Conservation (phyloP, 2,888 invertebrate genomes). For the Coremacera marginata region DNA sequence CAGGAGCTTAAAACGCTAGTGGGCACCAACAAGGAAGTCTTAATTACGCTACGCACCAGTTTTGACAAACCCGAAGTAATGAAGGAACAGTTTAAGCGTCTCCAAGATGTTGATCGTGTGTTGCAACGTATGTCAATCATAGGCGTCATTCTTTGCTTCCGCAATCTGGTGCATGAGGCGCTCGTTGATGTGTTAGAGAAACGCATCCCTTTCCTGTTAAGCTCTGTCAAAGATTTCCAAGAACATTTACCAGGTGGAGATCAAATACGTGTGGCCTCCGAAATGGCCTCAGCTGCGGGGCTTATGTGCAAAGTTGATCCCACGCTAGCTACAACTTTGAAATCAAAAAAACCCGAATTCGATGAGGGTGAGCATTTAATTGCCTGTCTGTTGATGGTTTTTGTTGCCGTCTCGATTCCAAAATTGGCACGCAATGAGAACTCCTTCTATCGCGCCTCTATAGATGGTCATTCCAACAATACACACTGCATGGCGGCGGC, state of each 20-base stretch:
- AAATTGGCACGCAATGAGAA: constrained; percentile 91
- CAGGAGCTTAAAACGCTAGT: constrained; percentile 95
- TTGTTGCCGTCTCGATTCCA: constrained; percentile 97
- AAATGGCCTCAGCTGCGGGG: constrained; percentile 98
- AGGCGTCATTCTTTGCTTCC: constrained; percentile 96
- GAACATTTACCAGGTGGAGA: constrained; percentile 92
- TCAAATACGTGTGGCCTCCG: constrained; percentile 91
- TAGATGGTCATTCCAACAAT: constrained; percentile 97
- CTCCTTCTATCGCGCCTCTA: constrained; percentile 87
- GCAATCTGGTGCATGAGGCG: constrained; percentile 93
- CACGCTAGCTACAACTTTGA: constrained; percentile 88
- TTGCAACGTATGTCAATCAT: constrained; percentile 97
- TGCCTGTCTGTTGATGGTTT: constrained; percentile 97
- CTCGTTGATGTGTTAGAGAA: constrained; percentile 93
- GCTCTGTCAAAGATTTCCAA: constrained; percentile 94
- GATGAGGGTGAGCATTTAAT: constrained; percentile 94
- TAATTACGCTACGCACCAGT: constrained; percentile 91
- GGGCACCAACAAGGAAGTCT: constrained; percentile 90
- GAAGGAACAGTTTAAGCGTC: constrained; percentile 93
- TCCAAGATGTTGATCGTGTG: constrained; percentile 94
- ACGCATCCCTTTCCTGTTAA: constrained; percentile 94
- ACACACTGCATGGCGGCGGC: constrained; percentile 98
- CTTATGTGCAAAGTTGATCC: constrained; percentile 95
- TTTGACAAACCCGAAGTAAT: constrained; percentile 99
- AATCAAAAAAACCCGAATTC: constrained; percentile 87